phyloP scores from a whole-genome alignment of 1,140 invertebrate genomes.

The Stenopsyche tienmushanensis region DNA sequence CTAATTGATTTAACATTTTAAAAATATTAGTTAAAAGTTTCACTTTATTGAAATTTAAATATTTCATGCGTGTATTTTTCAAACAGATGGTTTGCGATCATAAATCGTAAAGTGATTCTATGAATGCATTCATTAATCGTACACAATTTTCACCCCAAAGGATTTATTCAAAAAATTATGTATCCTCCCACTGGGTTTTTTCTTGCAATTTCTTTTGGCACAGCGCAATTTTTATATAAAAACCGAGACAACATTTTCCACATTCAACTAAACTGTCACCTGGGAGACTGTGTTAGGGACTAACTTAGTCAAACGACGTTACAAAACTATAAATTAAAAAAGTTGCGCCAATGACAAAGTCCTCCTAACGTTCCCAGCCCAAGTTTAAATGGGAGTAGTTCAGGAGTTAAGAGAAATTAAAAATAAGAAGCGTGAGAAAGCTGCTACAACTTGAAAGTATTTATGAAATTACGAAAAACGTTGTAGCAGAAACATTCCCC shows the following conservation, averaged over 20 bases:
- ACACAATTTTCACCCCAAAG: too few relatives aligned
- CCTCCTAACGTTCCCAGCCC: not conserved
- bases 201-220: too few relatives aligned
- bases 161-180: too few relatives aligned
- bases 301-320: conserved; percentile 33
- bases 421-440: conserved; percentile 13
- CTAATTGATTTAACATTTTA: too few relatives aligned
- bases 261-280: conserved; percentile 25
- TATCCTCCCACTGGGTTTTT: too few relatives aligned
- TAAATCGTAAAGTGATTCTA: too few relatives aligned
- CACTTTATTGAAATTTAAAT: too few relatives aligned
- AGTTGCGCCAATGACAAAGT: conserved; percentile 33
- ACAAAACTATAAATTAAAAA: conserved; percentile 42
- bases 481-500: not conserved
- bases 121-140: too few relatives aligned
- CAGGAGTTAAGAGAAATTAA: conserved; percentile 22
- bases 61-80: too few relatives aligned
- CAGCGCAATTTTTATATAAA: too few relatives aligned
- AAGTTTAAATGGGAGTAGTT: conserved; percentile 24
- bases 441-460: conserved; percentile 7
- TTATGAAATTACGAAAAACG: conserved; percentile 16
- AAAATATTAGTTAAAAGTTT: too few relatives aligned
- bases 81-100: too few relatives aligned
- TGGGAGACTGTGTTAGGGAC: conserved; percentile 16
- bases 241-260: conserved; percentile 14